Conservation (phyloP, 2,113 vertebrate genomes). For the Tragelaphus imberbis region DNA sequence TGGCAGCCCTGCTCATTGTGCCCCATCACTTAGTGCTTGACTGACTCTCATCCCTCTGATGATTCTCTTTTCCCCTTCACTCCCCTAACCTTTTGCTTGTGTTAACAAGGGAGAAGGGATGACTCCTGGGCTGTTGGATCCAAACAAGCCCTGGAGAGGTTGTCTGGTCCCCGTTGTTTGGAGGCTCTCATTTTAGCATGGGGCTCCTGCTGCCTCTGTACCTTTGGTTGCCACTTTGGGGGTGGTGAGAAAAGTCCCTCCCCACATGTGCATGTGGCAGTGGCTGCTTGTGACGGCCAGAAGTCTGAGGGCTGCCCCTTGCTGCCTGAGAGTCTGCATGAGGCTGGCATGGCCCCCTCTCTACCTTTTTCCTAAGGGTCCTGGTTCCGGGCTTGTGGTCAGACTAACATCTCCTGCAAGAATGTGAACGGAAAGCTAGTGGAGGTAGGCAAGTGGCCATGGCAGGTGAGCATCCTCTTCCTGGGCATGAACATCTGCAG, state of each 20-base stretch:
- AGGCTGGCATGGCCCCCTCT: not conserved
- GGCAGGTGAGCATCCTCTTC: slow-evolving; percentile 66
- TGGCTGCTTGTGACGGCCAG: not conserved
- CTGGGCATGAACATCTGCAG: slow-evolving; percentile 52
- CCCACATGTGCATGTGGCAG: not conserved
- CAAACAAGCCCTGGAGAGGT: not conserved
- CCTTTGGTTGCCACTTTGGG: not conserved
- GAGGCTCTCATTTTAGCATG: not conserved
- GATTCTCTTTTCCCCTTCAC: not conserved
- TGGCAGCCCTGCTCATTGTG: not conserved
- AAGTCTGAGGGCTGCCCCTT: not conserved
- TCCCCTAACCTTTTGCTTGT: not conserved
- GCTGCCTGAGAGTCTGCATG: not conserved
- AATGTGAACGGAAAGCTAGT: slow-evolving; percentile 41
- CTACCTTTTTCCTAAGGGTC: not conserved
- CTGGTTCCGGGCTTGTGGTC: slow-evolving; percentile 9
- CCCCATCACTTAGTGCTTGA: not conserved
- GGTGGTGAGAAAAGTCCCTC: not conserved
- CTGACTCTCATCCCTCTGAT: not conserved
- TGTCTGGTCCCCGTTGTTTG: not conserved
- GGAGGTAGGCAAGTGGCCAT: slow-evolving; percentile 65
- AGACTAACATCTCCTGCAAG: slow-evolving; percentile 38
- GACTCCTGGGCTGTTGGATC: not conserved
- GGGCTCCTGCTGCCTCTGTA: not conserved
- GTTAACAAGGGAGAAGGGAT: not conserved